Evolutionary conservation across 2,888 invertebrate genomes (phyloP), one percentile per base, ranked within the genome.

Genomic region (Epinotia ramella): DNA sequence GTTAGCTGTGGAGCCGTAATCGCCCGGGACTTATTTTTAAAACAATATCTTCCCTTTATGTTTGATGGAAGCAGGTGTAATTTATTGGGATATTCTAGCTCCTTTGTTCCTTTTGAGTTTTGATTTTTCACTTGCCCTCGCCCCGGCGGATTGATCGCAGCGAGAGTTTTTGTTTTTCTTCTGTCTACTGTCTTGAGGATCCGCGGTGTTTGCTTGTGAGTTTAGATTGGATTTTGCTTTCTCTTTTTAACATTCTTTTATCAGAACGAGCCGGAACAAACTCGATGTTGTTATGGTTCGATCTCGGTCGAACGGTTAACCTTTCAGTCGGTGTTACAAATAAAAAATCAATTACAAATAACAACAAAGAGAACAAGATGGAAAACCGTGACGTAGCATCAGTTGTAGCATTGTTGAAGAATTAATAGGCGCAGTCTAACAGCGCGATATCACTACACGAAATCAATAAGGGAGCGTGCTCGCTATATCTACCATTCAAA

Each of bases 31-130:
- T 87, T 88, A 88, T 89, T 91, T 90, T 92, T 92, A 91, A 93
- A 93, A 92, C 91, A 92, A 91, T 93, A 92, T 91, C 88, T 86
- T 81, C 82, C 86, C 88, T 91, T 89, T 92, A 88, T 91, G 89
- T 90, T 92, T 90, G 88, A 89, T 87, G 85, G 87, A 82, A 85
- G 88, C 92, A 93, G 93, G 92, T 93, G 93, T 91, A 91, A 90
- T 91, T 90, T 89, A 90, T 76, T 90, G 87, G 86, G 86, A 83
- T 87, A 85, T 85, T 86, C 86, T 87, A 83, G 84, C 88, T 84
- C 83, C 84, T 85, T 88, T 89, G 86, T 85, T 81, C 76, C 83
- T 64, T 64, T 73, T 78, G 80, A 84, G 84, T 88, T 90, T 89
- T 89, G 89, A 89, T 90, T 92, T 91, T 92, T 87, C 87, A 84